Evolutionary conservation across 2,888 invertebrate species (phyloP).

Genomic region (Oxytorus armatus): DNA sequence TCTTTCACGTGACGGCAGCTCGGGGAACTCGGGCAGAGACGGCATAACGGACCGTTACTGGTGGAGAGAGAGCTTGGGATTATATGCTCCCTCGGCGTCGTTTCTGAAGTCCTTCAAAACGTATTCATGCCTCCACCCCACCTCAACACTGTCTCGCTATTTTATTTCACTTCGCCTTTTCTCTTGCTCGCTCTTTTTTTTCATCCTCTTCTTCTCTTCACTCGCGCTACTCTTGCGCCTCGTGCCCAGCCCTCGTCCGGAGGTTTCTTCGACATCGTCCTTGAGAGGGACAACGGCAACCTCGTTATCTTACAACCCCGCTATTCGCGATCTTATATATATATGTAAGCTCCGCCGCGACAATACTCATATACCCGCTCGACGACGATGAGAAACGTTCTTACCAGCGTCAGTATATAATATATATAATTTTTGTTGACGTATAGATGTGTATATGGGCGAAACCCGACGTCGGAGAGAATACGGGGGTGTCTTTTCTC

Average conservation of each 20-base stretch:
- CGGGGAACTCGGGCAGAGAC: background rate
- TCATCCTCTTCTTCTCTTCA: conserved; percentile 46
- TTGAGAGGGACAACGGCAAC: conserved; percentile 67
- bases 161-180: conserved; percentile 64
- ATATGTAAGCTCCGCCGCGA: background rate
- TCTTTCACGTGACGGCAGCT: conserved; percentile 27
- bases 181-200: conserved; percentile 56
- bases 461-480: conserved; percentile 1
- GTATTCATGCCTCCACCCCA: conserved; percentile 61
- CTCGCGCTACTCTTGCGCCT: conserved; percentile 49
- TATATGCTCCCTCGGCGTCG: conserved; percentile 31
- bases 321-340: conserved; percentile 43
- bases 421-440: conserved; percentile 1
- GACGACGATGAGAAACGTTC: conserved; percentile 40
- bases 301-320: conserved; percentile 76
- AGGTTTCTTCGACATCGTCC: conserved; percentile 42
- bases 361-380: conserved; percentile 37
- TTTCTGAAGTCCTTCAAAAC: conserved; percentile 60
- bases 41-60: background rate
- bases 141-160: conserved; percentile 56
- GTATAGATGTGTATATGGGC: background rate
- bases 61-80: conserved; percentile 16
- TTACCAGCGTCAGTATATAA: background rate
- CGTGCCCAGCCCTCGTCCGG: conserved; percentile 51
- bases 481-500: conserved; percentile 26